Base-by-base conservation (phyloP, 2,113 vertebrate genomes). In the Solea solea region DNA sequence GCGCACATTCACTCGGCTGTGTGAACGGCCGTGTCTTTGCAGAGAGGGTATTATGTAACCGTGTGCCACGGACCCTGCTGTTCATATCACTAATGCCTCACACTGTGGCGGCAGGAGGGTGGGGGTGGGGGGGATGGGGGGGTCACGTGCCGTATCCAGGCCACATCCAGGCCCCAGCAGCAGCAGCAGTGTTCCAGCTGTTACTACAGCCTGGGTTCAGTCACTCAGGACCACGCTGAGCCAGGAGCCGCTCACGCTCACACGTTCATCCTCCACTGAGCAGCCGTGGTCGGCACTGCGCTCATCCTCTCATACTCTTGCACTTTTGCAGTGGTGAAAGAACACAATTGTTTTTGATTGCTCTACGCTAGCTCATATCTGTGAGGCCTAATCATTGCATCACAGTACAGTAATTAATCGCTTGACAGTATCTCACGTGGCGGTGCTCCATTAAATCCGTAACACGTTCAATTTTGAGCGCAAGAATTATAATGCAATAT, bases 1-100 rank as follows among this genome's bases (percentile, higher is more conserved):
- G 83, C 80, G 87, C 88, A 91, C 78, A 88, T 85, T 90, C 74
- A 72, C 80, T 88, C 80, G 63, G 78, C 81, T 78, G 85, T 85
- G 21, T 21, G 21, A 21, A 21, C 21, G 21, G 21, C 21, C 21
- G 21, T 21, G 21, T 89, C 77, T 83, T 90, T 70, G 73, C 79
- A 83, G 83, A 90, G 88, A 92, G 62, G 78, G 67, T 74, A 87
- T 92, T 92, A 92, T 67, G 79, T 88, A 92, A 92, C 83, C 21
- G 81, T 78, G 59, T 25, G 69, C 74, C 70, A 60, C 67, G 78
- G 85, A 87, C 86, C 86, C 90, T 91, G 89, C 91, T 90, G 90
- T 91, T 92, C 90, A 89, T 80, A 86, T 90, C 87, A 84, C 91
- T 92, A 92, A 92, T 88, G 89, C 89, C 89, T 89, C 81, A 86